Conservation (phyloP, 2,113 vertebrate genomes). For the Onychostoma macrolepis region DNA sequence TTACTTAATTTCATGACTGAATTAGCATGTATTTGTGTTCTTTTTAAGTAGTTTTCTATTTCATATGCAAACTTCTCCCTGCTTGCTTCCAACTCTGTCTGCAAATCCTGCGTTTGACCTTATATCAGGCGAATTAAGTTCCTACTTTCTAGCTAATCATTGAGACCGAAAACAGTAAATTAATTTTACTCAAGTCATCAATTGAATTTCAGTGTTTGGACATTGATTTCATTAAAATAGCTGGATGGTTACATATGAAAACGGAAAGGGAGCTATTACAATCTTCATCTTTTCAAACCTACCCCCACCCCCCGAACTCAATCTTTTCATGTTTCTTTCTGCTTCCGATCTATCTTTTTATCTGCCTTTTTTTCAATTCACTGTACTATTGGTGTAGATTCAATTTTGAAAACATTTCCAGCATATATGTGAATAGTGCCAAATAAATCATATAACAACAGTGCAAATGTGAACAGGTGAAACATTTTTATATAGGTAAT, state of each 20-base stretch:
- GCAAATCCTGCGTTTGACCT: constrained; percentile 47
- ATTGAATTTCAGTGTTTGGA: constrained; percentile 18
- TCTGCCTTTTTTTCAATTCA: background rate
- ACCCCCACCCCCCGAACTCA: background rate
- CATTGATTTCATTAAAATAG: constrained; percentile 26
- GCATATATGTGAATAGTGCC: background rate
- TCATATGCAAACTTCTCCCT: constrained; percentile 51
- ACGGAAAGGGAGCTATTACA: background rate
- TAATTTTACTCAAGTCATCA: constrained; percentile 7
- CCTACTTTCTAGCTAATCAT: constrained; percentile 39
- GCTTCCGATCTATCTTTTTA: background rate
- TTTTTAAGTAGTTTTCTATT: constrained; percentile 59
- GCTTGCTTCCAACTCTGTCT: constrained; percentile 43
- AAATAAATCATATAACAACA: background rate
- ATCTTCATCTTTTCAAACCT: background rate
- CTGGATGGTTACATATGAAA: background rate
- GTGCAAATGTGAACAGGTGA: background rate
- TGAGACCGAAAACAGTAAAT: constrained; percentile 41
- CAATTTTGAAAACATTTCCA: background rate
- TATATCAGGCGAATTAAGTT: constrained; percentile 51
- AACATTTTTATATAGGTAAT: background rate
- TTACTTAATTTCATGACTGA: constrained; percentile 71
- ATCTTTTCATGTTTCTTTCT: background rate
- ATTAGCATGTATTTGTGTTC: constrained; percentile 67
- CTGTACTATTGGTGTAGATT: background rate